Base-by-base conservation (phyloP, 1,140 invertebrate genomes). In the Littorina saxatilis region DNA sequence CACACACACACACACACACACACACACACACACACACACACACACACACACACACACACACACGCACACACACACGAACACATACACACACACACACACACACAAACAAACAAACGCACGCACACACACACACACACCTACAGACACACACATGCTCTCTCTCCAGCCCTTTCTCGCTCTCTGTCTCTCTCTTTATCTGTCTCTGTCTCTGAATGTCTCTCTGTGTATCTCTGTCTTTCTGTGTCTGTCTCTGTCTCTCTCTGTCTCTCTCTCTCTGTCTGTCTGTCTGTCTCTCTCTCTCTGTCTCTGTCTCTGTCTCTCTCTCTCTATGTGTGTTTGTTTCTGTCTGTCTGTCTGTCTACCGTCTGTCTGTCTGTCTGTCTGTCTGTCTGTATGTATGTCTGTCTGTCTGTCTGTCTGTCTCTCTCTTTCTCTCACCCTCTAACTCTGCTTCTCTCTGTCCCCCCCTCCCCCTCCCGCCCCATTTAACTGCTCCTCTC, bases 1-100 rank as follows among this genome's bases (percentile, higher is more conserved):
- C 55, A 58, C 55, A 58, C 55, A 58, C 55, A 58, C 55, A 58
- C 55, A 58, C 55, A 58, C 55, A 58, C 55, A 58, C 55, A 58
- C 55, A 58, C 55, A 23, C 15, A 27, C 55, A 58, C 55, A 58
- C 55, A 58, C 55, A 58, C 55, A 58, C 55, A 58, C 55, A 58
- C 55, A 58, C 55, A 58, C 55, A 58, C 55, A 58, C 55, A 58
- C 55, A 58, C 55, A 58, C 55, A 58, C 55, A 58, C 55, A 58
- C 55, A 58, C 55, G n/a, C 55, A 58, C 55, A 58, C 55, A 58
- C 55, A 58, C 55, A 58, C 55, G n/a, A 9, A 58, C 55, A 58
- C 55, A 58, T 23, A 58, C n/a, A 58, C n/a, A 58, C n/a, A 58
- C n/a, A 58, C n/a, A 58, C n/a, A 58, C n/a, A 58, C n/a, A 58